A percentile compares a stretch with the other conserved stretches of the same genome.
phyloP scores from a whole-genome alignment of 35 echinoderm and acorn worm species.

The Heliocidaris erythrogramma region DNA sequence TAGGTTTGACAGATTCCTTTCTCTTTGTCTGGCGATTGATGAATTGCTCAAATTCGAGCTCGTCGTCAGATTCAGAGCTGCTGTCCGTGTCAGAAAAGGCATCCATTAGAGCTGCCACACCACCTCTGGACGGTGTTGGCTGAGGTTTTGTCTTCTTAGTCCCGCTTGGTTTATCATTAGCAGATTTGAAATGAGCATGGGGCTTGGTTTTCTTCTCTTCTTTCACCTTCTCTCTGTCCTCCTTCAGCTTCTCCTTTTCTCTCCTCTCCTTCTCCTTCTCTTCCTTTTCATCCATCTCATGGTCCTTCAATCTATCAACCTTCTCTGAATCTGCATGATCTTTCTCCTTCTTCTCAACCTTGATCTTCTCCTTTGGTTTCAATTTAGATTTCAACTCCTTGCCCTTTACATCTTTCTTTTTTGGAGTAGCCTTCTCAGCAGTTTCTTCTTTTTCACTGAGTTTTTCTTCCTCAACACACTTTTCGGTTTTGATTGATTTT shows the following conservation, averaged over 20 bases:
- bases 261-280: constrained; percentile 59
- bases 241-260: constrained; percentile 48
- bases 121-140: constrained; percentile 42
- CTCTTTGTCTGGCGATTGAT: constrained; percentile 40
- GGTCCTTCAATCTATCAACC: neutral
- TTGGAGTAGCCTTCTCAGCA: constrained; percentile 39
- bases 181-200: neutral
- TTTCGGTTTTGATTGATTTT: constrained; percentile 34
- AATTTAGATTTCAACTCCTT: constrained; percentile 62
- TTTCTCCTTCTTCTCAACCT: constrained; percentile 53
- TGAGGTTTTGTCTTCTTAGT: constrained; percentile 35
- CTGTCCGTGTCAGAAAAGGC: constrained; percentile 54
- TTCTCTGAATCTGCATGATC: constrained; percentile 37
- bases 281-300: constrained; percentile 41
- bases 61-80: constrained; percentile 61
- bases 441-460: constrained; percentile 28
- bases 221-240: constrained; percentile 55
- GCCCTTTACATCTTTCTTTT: constrained; percentile 53
- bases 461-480: constrained; percentile 16
- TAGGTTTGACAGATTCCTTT: constrained; percentile 43
- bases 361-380: constrained; percentile 59
- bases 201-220: constrained; percentile 54
- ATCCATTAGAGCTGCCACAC: constrained; percentile 60
- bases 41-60: constrained; percentile 55
- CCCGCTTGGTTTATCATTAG: neutral